These are phyloP conservation scores for Dendrocopos noguchii DNA, from an alignment of 2,113 vertebrate species.

Conservation along the genomic window DNA sequence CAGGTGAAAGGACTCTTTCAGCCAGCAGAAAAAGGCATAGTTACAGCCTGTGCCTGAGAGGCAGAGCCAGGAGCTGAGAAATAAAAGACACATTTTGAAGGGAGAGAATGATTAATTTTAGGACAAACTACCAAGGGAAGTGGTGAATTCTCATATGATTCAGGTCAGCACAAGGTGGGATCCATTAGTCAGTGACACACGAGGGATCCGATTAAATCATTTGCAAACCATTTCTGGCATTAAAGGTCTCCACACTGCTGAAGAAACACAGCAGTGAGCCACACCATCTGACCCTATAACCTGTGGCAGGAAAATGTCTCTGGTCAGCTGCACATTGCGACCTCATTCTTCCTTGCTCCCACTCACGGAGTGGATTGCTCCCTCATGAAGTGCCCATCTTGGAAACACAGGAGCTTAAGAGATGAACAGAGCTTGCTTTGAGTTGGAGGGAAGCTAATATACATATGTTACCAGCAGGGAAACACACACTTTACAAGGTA, in stretches of 20 bases:
- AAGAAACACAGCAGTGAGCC: not conserved
- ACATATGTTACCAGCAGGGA: slow-evolving; percentile 66
- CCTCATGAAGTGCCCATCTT: slow-evolving; percentile 42
- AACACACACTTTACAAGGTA: slow-evolving; percentile 70
- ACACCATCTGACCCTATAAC: not conserved
- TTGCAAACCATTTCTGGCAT: not conserved
- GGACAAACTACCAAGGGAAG: slow-evolving; percentile 23
- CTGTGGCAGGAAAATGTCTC: not conserved
- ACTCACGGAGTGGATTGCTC: not conserved
- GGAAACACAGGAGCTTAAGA: slow-evolving; percentile 58
- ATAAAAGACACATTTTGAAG: slow-evolving; percentile 34
- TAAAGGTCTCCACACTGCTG: not conserved
- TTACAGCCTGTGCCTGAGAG: not conserved
- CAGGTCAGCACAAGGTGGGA: not conserved
- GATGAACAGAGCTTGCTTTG: slow-evolving; percentile 74
- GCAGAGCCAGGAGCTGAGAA: slow-evolving; percentile 10
- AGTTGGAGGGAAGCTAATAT: slow-evolving; percentile 50
- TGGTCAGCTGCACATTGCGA: not conserved
- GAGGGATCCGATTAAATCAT: not conserved
- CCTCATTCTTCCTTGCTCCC: not conserved
- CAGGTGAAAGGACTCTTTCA: slow-evolving; percentile 51
- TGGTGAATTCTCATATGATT: not conserved
- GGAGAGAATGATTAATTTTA: slow-evolving; percentile 6
- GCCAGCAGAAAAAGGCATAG: slow-evolving; percentile 7
- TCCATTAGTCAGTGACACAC: not conserved